phyloP scores from a whole-genome alignment of 2,888 invertebrate species.

The Ophion obscuratus region DNA sequence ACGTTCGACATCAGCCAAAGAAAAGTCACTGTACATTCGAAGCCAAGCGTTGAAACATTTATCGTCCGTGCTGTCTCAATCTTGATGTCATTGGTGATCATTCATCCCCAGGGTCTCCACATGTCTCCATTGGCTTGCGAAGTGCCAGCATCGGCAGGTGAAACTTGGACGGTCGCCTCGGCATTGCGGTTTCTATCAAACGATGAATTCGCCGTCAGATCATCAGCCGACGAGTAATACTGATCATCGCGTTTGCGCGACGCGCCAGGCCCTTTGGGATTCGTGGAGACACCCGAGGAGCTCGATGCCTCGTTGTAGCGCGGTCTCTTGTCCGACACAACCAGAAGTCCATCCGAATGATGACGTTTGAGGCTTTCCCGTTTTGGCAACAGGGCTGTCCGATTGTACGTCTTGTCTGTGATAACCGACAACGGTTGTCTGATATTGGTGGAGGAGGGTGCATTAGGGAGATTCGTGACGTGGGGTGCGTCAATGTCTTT shows the following conservation, averaged over 20 bases:
- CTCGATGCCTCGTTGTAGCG: constrained; percentile 77
- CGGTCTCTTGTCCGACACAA: constrained; percentile 79
- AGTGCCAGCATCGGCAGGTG: constrained; percentile 72
- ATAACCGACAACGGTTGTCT: constrained; percentile 82
- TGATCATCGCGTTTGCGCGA: constrained; percentile 71
- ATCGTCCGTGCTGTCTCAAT: constrained; percentile 13
- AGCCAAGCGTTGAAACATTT: constrained; percentile 8
- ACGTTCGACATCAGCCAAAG: constrained; percentile 33
- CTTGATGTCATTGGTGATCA: neutral
- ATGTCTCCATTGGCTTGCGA: constrained; percentile 84
- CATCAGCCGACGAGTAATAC: constrained; percentile 69
- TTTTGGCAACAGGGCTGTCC: constrained; percentile 69
- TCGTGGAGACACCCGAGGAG: constrained; percentile 70
- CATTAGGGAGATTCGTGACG: constrained; percentile 34
- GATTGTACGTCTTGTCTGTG: constrained; percentile 81
- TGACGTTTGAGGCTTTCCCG: constrained; percentile 77
- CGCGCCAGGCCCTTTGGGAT: constrained; percentile 56
- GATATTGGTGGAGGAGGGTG: constrained; percentile 61
- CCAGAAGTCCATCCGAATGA: constrained; percentile 79
- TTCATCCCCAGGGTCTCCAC: constrained; percentile 86
- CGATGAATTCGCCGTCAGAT: constrained; percentile 69
- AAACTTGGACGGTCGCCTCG: constrained; percentile 63
- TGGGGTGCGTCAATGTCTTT: constrained; percentile 53
- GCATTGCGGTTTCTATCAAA: constrained; percentile 67
- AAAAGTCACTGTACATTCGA: constrained; percentile 32